Conservation (phyloP, 2,888 invertebrate genomes). For the Amiota mariae region DNA sequence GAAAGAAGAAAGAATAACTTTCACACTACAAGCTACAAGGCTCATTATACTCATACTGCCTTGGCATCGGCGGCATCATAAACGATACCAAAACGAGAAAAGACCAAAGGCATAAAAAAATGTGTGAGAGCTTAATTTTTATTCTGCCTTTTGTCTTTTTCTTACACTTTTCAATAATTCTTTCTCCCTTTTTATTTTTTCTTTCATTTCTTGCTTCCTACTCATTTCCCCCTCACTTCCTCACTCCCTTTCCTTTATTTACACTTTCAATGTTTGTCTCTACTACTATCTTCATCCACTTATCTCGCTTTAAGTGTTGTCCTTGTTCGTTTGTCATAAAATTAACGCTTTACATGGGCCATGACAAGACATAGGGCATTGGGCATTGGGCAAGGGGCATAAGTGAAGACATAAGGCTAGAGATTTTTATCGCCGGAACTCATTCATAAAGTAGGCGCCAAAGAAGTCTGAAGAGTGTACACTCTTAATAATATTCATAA, state of each 20-base stretch:
- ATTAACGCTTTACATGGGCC: constrained; percentile 53
- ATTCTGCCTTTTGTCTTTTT: constrained; percentile 2
- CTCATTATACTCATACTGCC: not conserved
- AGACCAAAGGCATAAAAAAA: constrained; percentile 22
- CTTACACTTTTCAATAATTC: not conserved
- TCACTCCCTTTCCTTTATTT: not conserved
- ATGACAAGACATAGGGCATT: constrained; percentile 40
- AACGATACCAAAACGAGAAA: constrained; percentile 35
- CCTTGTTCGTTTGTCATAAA: constrained; percentile 49
- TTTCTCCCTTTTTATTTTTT: not conserved
- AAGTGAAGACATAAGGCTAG: constrained; percentile 25
- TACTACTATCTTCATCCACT: no score
- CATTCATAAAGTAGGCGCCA: constrained; percentile 38
- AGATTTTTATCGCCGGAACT: constrained; percentile 9
- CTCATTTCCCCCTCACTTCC: not conserved
- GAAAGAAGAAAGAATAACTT: constrained; percentile 4
- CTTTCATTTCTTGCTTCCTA: no score
- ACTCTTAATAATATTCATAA: no score
- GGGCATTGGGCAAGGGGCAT: constrained; percentile 26
- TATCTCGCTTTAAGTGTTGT: constrained; percentile 34
- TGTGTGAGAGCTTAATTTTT: constrained; percentile 50
- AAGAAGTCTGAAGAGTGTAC: constrained; percentile 49
- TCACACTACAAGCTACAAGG: not conserved
- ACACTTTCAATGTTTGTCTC: no score
- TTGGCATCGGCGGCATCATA: constrained; percentile 37